Evolutionary conservation across 2,113 vertebrate species (phyloP), one percentile per base, ranked within the genome.

Genomic region (Ahaetulla prasina): DNA sequence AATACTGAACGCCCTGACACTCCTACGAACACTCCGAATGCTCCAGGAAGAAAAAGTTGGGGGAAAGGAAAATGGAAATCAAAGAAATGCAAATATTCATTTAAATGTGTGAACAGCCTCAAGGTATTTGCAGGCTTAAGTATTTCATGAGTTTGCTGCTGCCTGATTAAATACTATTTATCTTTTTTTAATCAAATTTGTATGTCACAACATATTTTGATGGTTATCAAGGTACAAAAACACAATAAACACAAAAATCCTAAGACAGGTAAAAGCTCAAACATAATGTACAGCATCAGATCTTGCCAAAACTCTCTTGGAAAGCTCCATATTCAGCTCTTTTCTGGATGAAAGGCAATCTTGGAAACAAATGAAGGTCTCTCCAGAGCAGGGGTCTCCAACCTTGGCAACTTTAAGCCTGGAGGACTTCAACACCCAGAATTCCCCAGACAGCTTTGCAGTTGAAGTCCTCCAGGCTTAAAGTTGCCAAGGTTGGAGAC

Each of bases 11-110:
- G 99, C 7, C 99, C 99, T 0, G 99, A 99, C 95, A 99, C 99
- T 0, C 99, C 99, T 85, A 99, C 99, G n/a, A 99, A 99, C 97
- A 99, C 99, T 0, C 98, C 99, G 89, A 99, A 98, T 45, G 99
- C 98, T 0, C 99, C 99, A 0, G 99, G 99, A 94, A 99, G 99
- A n/a, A 99, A 99, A 96, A 99, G 98, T 96, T 99, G 99, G 99
- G 98, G 99, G 23, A 99, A 99, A 97, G 99, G 99, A 96, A 99
- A 99, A 94, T 99, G 99, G 99, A 99, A 99, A 95, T 99, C 99
- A n/a, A 99, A 99, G 97, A 99, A 99, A 96, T 99, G 99, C 98
- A 98, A 99, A 98, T 99, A 99, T 93, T 99, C 99, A 89, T 99
- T 99, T 96, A 99, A 99, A 96, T 99, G 99, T 96, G 99, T 99